Evolutionary conservation across 1,140 invertebrate species (phyloP), one percentile per base, ranked within the genome.

Genomic region (Steinernema feltiae): DNA sequence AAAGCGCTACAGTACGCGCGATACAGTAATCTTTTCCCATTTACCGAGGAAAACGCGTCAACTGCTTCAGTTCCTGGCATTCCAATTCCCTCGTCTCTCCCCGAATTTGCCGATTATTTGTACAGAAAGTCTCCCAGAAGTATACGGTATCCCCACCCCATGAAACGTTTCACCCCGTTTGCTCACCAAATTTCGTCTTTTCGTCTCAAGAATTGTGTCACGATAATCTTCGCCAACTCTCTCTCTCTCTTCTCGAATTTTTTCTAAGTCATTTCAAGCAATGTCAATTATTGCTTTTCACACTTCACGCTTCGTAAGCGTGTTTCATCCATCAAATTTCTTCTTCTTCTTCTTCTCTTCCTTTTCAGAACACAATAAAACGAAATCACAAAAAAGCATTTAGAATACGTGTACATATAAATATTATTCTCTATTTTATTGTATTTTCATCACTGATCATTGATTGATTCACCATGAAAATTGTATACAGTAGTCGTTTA

Each of bases 401-500:
- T 63, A 63, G 53, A 63, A 63, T 63, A 63, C 53, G 53, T 63
- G 53, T 63, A 63, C 53, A 63, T 63, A 63, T 63, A 63, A 63
- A 63, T 63, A 63, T 63, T 63, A n/a, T 27, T 63, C 24, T 7
- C 7, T 63, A 63, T 63, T 63, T 63, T 63, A 41, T 41, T 41
- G n/a, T n/a, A n/a, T n/a, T n/a, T n/a, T n/a, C n/a, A n/a, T n/a
- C n/a, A n/a, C n/a, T n/a, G n/a, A n/a, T n/a, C n/a, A n/a, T n/a
- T n/a, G n/a, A n/a, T n/a, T n/a, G n/a, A n/a, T n/a, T n/a, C n/a
- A n/a, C n/a, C n/a, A n/a, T n/a, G n/a, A n/a, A n/a, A n/a, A n/a
- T n/a, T n/a, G n/a, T n/a, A n/a, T n/a, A n/a, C n/a, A n/a, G n/a
- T n/a, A n/a, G n/a, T n/a, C n/a, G n/a, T n/a, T n/a, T n/a, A n/a